Percentiles rank a stretch among this genome's conserved stretches.
These are phyloP conservation scores for Cyclura pinguis DNA, from an alignment of 2,797 vertebrate species.

Conservation along the genomic window DNA sequence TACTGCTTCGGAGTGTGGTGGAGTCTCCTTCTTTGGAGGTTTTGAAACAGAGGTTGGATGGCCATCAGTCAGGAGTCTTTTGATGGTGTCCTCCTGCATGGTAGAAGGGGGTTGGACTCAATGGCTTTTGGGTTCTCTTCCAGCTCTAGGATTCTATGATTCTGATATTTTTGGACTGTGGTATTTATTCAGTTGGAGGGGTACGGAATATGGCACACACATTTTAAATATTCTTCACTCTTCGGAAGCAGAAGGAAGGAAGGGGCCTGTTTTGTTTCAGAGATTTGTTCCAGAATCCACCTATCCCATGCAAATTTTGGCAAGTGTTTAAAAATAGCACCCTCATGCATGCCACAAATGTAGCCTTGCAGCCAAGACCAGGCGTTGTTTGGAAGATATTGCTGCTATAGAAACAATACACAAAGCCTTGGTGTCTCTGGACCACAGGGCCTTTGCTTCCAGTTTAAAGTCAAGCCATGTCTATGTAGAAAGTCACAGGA, in stretches of 20 bases:
- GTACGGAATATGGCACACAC: too few species aligned
- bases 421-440: rapidly evolving
- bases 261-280: neutral
- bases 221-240: neutral
- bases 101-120: too few species aligned
- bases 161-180: too few species aligned
- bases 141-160: too few species aligned
- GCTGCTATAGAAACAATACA: conserved; percentile 34
- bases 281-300: neutral
- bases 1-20: too few species aligned
- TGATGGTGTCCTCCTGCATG: too few species aligned
- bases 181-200: too few species aligned
- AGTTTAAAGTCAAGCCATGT: neutral
- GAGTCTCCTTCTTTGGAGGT: too few species aligned
- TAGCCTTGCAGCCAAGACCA: neutral
- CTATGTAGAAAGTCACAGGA: neutral
- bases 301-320: neutral
- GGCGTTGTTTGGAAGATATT: conserved; percentile 15
- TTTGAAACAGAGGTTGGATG: too few species aligned
- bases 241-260: neutral
- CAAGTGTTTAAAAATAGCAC: conserved; percentile 49
- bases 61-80: too few species aligned
- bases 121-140: too few species aligned
- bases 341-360: neutral
- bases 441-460: neutral